Evolutionary conservation across 2,797 vertebrate species (phyloP).

Genomic region (Clarias laeviceps): DNA sequence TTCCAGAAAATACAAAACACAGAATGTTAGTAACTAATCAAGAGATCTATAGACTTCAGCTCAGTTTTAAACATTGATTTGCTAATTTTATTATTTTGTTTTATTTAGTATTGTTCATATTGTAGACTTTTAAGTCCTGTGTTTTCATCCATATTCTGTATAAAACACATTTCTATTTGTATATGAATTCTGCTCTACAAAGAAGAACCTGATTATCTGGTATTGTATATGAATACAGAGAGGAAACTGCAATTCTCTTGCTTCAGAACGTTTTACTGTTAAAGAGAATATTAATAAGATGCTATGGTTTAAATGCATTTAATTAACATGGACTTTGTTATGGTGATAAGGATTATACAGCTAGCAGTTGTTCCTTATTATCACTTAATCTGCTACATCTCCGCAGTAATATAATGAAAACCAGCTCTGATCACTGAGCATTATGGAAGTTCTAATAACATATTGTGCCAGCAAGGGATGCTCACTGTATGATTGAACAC

Average conservation of each 20-base stretch:
- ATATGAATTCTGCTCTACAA: not conserved
- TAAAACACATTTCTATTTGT: not conserved
- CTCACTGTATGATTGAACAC: constrained; percentile 13
- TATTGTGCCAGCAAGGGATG: constrained; percentile 46
- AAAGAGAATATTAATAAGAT: not conserved
- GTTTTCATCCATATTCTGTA: not conserved
- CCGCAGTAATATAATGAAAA: constrained; percentile 56
- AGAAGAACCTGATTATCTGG: not conserved
- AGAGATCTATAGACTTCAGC: not conserved
- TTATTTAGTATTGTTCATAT: not conserved
- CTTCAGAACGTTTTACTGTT: not conserved
- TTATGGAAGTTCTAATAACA: constrained; percentile 48
- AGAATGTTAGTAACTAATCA: not conserved
- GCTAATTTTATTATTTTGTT: not conserved
- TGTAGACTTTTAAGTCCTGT: not conserved
- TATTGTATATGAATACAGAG: not conserved
- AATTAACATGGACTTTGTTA: constrained; percentile 10
- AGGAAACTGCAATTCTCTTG: not conserved
- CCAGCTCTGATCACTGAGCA: constrained; percentile 52
- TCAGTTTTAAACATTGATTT: not conserved
- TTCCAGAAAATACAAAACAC: not conserved
- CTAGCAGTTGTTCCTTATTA: constrained; percentile 21
- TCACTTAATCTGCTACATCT: constrained; percentile 42
- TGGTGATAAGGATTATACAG: constrained; percentile 16
- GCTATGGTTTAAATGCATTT: constrained; percentile 25